phyloP scores from a whole-genome alignment of 2,113 vertebrate genomes.

The Atherinomorus stipes region DNA sequence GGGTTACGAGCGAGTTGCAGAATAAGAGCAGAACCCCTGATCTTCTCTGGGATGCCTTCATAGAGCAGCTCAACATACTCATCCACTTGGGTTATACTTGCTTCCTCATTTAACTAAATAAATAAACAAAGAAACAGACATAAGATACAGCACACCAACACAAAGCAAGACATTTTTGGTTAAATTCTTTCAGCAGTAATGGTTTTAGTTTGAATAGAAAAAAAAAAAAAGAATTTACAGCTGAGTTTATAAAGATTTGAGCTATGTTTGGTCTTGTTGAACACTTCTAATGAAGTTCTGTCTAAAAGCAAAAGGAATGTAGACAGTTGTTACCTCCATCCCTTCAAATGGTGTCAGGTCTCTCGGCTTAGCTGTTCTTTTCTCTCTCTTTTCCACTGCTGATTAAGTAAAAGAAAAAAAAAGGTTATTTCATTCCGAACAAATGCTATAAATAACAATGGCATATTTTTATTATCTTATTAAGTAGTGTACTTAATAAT shows the following conservation, averaged over 20 bases:
- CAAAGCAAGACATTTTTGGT: too few relatives aligned
- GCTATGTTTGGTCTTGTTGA: too few relatives aligned
- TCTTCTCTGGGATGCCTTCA: conserved; percentile 94
- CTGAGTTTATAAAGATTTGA: too few relatives aligned
- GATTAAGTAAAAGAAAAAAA: background rate
- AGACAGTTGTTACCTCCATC: conserved; percentile 87
- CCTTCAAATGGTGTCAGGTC: conserved; percentile 97
- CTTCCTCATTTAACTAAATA: conserved; percentile 91
- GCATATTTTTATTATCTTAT: too few relatives aligned
- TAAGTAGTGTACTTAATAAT: too few relatives aligned
- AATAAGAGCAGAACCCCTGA: conserved; percentile 91
- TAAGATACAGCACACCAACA: too few relatives aligned
- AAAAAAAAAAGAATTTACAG: too few relatives aligned
- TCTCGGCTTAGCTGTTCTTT: conserved; percentile 90
- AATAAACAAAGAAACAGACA: background rate
- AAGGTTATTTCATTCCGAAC: too few relatives aligned
- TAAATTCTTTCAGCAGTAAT: too few relatives aligned
- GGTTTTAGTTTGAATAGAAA: too few relatives aligned
- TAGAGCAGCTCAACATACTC: conserved; percentile 95
- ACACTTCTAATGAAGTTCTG: background rate
- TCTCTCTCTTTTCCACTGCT: conserved; percentile 87
- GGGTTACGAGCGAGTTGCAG: conserved; percentile 96
- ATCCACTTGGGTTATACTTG: conserved; percentile 93
- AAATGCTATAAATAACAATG: too few relatives aligned
- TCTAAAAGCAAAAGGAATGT: background rate